Evolutionary conservation across 2,113 vertebrate species (phyloP).

Genomic region (Patagioenas fasciata): DNA sequence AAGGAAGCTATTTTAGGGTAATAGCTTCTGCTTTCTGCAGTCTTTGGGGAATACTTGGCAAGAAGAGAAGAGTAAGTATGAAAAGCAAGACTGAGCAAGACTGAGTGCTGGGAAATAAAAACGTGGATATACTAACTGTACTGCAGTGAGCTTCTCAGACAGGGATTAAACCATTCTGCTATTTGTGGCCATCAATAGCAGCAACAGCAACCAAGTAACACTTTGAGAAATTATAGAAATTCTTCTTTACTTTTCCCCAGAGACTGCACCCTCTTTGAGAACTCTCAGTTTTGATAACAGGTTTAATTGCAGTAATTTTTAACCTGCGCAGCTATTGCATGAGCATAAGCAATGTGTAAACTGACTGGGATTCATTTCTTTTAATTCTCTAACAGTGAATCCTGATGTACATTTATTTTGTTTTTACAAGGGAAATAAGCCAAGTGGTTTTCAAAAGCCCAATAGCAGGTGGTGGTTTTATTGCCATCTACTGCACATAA

Average conservation of each 20-base stretch:
- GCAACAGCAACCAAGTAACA: background rate
- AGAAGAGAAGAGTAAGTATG: background rate
- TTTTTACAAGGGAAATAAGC: constrained; percentile 38
- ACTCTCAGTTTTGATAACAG: background rate
- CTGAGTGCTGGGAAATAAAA: background rate
- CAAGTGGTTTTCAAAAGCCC: constrained; percentile 6
- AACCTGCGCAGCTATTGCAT: background rate
- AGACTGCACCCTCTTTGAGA: background rate
- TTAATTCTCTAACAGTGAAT: background rate
- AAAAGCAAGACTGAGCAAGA: background rate
- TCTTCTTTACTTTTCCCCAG: background rate
- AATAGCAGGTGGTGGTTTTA: constrained; percentile 33
- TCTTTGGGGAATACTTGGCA: background rate
- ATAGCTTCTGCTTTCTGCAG: background rate
- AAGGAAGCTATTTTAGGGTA: background rate
- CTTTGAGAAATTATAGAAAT: background rate
- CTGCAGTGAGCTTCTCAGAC: background rate
- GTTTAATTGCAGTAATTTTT: constrained; percentile 4
- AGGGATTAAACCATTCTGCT: background rate
- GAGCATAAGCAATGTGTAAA: background rate
- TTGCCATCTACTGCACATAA: constrained; percentile 39
- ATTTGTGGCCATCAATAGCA: background rate
- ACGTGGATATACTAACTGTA: background rate
- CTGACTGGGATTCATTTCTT: background rate
- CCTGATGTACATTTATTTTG: constrained; percentile 2